These are phyloP conservation scores for Ctenodactylus gundi DNA, from an alignment of 2,113 vertebrate genomes.

Conservation along the genomic window DNA sequence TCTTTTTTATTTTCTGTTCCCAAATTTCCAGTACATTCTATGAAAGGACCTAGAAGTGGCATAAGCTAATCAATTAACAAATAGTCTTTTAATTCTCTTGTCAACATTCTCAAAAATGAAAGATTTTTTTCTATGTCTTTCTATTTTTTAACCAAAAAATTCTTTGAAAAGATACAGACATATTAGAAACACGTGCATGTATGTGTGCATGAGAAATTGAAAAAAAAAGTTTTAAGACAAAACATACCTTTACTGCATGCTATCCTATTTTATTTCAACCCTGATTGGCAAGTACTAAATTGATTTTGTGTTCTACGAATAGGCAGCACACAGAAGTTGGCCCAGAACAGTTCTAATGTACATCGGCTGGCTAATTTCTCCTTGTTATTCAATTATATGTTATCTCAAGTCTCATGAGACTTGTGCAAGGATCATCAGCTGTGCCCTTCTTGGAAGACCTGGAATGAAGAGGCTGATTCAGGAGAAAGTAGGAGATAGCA, in stretches of 20 bases:
- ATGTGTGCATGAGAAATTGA: neutral
- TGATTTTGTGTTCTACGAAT: neutral
- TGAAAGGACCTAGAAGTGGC: neutral
- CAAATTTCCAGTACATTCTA: neutral
- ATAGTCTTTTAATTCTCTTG: neutral
- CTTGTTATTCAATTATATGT: neutral
- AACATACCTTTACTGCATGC: neutral
- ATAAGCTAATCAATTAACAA: neutral
- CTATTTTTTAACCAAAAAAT: neutral
- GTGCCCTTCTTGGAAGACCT: neutral
- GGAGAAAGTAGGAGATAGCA: neutral
- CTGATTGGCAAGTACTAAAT: neutral
- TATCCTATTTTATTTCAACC: neutral
- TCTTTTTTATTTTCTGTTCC: no score
- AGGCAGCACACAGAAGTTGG: neutral
- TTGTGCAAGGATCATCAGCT: neutral
- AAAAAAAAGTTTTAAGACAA: conserved; percentile 18
- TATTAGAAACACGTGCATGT: neutral
- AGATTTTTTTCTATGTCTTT: neutral
- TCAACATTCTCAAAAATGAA: neutral
- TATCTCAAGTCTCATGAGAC: neutral
- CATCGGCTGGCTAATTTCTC: neutral
- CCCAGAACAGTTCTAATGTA: neutral
- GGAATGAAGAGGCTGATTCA: neutral
- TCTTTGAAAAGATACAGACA: neutral